These are phyloP conservation scores for Agonopterix heracliana DNA, from an alignment of 2,888 invertebrate species.

Conservation along the genomic window DNA sequence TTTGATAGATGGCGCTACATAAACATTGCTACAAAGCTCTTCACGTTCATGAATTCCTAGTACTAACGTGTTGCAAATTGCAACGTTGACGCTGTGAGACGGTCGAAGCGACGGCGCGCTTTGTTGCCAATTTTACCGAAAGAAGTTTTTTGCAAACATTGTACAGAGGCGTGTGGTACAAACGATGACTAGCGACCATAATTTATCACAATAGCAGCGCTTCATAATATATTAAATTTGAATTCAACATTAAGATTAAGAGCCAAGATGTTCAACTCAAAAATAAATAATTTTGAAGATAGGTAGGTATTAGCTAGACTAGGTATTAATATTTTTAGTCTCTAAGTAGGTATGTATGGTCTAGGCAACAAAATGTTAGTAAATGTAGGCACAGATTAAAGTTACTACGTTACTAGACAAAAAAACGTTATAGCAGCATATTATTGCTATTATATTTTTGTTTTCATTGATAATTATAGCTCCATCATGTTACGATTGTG, in stretches of 20 bases:
- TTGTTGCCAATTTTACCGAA: conserved; percentile 39
- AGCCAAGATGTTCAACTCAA: no score
- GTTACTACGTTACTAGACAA: no score
- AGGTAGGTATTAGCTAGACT: no score
- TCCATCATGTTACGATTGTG: no score
- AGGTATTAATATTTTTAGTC: no score
- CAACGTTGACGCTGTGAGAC: conserved; percentile 59
- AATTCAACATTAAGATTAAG: not conserved
- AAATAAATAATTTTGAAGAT: no score
- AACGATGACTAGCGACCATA: not conserved
- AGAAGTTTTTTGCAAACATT: conserved; percentile 17
- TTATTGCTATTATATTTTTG: no score
- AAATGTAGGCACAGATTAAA: no score
- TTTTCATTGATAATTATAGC: no score
- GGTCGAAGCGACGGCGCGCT: conserved; percentile 19
- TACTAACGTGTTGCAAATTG: conserved; percentile 66
- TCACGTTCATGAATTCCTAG: conserved; percentile 41
- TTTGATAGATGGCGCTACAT: conserved; percentile 30
- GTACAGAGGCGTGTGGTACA: not conserved
- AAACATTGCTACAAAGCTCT: conserved; percentile 5
- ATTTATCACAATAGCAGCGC: not conserved
- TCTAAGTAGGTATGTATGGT: no score
- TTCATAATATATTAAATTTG: not conserved
- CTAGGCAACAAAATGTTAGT: no score
- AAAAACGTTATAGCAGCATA: no score